Base-by-base conservation (phyloP, 1,140 invertebrate genomes). In the Heterodera carotae region DNA sequence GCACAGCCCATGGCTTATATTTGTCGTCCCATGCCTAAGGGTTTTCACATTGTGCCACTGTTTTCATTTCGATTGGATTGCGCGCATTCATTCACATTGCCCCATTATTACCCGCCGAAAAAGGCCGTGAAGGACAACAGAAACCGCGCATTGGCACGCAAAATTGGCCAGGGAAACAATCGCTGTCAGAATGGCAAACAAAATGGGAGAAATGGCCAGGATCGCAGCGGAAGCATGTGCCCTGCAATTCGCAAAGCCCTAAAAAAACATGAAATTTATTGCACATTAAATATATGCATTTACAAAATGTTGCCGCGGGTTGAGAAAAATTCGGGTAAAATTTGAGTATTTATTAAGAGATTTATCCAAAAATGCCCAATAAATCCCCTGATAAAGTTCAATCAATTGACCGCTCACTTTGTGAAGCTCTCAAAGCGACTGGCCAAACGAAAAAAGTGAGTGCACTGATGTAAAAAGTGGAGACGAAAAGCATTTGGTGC, bases 171-270 rank as follows among this genome's bases (percentile, higher is more conserved):
- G 64, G 59, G 62, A 80, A 80, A 64, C 79, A 80, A 36, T 80
- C 79, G 27, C n/a, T n/a, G 60, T 80, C 67, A n/a, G 48, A 56
- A 12, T 39, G 56, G 69, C 79, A 80, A 53, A 66, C 34, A 48
- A 80, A 80, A 36, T 31, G 66, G 18, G 53, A 72, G 25, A 74
- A 83, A 12, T 64, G 79, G 18, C 76, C 68, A 39, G 73, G 27
- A 36, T 76, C 34, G 43, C 79, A 80, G 27, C 62, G 34, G 22
- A 60, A 66, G 67, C 79, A 80, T 15, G 74, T 76, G 33, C 79
- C 79, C 59, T 82, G 79, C 29, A 80, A n/a, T 68, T 80, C 77
- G 56, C 79, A 80, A 62, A 80, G 59, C 12, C 77, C 53, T 79
- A 69, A 43, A 15, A 18, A 22, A n/a, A 36, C 8, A 36, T 10